Base-by-base conservation (phyloP, 1,140 invertebrate genomes). In the Ridgeia piscesae region DNA sequence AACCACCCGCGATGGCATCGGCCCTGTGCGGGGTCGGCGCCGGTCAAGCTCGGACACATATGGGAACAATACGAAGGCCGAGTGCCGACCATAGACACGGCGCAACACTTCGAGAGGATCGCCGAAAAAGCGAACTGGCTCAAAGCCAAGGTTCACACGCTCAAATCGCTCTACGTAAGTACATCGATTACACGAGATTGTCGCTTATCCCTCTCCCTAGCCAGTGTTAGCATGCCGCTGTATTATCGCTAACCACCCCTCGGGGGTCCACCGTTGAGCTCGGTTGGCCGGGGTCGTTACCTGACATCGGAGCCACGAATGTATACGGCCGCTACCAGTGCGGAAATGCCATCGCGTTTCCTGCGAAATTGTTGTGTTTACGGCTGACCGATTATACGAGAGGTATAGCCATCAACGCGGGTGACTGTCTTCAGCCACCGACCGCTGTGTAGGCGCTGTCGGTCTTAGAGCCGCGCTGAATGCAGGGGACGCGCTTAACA, bases 141-240 rank as follows among this genome's bases (percentile, higher is more conserved):
- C 35, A 91, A 91, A 42, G 35, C 34, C 34, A 91, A 91, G 35
- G 89, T 91, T 42, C 34, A 42, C 34, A 91, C 34, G 34, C 89
- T 91, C 89, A 91, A 91, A 42, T 42, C 34, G 35, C 89, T 35
- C 34, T 91, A 91, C 31, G 89, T 91, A 35, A 91, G 89, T 91
- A 91, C 89, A 31, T 21, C 17, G 58, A 11, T 21, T 8, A 11
- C 21, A 50, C 48, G 8, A 21, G 58, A 77, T 21, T 77, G 27
- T 31, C 58, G 27, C 58, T 77, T 77, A 77, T 77, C 58, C 58
- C 14, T 77, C 11, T 77, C 58, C 58, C 14, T 31, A 77, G 11
- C 58, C 58, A 77, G 58, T 77, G 58, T 77, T 27, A 0, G 58
- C 58, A 27, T 77, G 58, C 58, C 27, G 58, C 58, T 21, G 58